These are phyloP conservation scores for Ifrita kowaldi DNA, from an alignment of 2,113 vertebrate species.

Conservation along the genomic window DNA sequence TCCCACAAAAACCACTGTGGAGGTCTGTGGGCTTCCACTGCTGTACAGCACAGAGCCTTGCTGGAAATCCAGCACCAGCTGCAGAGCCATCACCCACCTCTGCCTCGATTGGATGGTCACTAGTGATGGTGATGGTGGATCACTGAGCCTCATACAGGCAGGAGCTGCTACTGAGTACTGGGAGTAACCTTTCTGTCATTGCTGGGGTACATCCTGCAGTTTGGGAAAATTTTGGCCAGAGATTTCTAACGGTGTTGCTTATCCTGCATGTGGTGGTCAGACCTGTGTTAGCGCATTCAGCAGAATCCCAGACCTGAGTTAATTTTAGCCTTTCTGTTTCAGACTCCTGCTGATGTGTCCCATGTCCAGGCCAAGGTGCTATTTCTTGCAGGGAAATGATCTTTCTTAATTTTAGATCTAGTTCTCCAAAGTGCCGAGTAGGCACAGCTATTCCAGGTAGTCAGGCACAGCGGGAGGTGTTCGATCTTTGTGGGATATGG, in stretches of 20 bases:
- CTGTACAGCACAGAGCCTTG: not conserved
- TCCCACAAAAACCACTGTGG: not conserved
- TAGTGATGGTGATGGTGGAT: not conserved
- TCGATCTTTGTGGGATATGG: rapidly evolving
- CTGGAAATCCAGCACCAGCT: not conserved
- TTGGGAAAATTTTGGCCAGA: not conserved
- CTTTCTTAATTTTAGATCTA: constrained; percentile 9
- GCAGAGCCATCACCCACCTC: not conserved
- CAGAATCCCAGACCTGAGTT: not conserved
- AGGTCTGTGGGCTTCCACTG: not conserved
- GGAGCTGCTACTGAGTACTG: not conserved
- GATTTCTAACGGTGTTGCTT: not conserved
- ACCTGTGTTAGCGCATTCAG: not conserved
- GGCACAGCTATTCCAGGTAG: not conserved
- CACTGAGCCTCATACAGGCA: not conserved
- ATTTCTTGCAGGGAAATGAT: not conserved
- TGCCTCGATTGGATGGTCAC: not conserved
- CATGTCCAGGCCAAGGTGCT: not conserved
- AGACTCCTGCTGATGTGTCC: not conserved
- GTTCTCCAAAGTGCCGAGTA: not conserved
- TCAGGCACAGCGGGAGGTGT: rapidly evolving
- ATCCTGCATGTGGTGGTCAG: not conserved
- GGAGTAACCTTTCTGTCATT: not conserved
- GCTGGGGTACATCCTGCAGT: not conserved
- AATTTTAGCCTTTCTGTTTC: not conserved